Base-by-base conservation (phyloP, 2,113 vertebrate genomes). In the Nothoprocta pentlandii region DNA sequence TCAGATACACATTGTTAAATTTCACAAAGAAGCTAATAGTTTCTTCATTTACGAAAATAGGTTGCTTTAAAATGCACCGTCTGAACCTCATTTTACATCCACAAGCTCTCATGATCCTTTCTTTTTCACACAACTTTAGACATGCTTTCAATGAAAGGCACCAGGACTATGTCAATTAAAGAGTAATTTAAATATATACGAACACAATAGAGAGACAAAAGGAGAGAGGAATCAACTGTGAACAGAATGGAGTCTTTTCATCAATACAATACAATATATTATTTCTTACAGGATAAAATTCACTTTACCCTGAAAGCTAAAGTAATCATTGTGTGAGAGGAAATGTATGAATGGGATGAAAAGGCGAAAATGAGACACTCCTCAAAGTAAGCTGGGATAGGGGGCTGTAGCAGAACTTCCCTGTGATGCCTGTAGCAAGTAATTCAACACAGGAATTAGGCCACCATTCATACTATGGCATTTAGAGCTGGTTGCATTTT, bases 21-120 rank as follows among this genome's bases (percentile, higher is more conserved):
- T 71, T 62, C 78, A 93, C 66, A 95, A 95, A 90, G 83, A 89
- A 32, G 41, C 75, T 97, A 96, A 94, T 95, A 86, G 86, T 97
- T 95, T 90, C 92, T 96, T 87, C 94, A 93, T 87, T 94, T 96
- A 87, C 93, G 80, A 93, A 93, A 96, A 95, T 87, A 90, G 41
- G 9, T 94, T 95, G 58, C 70, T 95, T 92, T 87, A 84, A 83
- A 92, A 82, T 36, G 30, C 92, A 90, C 95, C 93, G 93, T 70
- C 93, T 93, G 90, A 92, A 75, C 16, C 67, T 92, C 70, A 64
- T 88, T 91, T 93, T 90, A 80, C 41, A 90, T 68, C 94, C 69
- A 41, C 16, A 20, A 81, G 77, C 86, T 95, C 69, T 59, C 44
- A 73, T 53, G 44, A 54, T 92, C 58, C 30, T 84, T 86, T 92